Evolutionary conservation across 1,140 invertebrate genomes (phyloP), one percentile per base, ranked within the genome.

Genomic region (Bombyx mandarina): DNA sequence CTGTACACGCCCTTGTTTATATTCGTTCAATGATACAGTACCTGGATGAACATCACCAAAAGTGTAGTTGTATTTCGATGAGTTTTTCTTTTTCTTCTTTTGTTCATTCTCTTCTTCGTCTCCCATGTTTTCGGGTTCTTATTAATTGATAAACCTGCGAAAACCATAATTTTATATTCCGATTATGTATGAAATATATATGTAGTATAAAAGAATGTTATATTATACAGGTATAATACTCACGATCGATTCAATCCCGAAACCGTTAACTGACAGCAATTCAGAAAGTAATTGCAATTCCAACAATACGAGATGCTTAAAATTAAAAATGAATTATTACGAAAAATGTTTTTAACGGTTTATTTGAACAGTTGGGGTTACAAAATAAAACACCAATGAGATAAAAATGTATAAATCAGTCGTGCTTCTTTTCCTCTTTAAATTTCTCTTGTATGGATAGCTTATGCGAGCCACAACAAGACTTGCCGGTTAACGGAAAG

Each of bases 371-470:
- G 58, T 71, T 63, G 35, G 65, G 77, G 79, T 84, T 84, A 86
- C 81, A 82, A 84, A 86, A 81, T 86, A 84, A 86, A 84, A 82
- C 63, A 67, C 79, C 71, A 77, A 76, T 73, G 61, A 54, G 53
- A 58, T 61, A 57, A 47, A 47, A 35, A 35, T 35, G 26, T 35
- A 35, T 35, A 35, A 35, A 35, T 35, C 26, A 35, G 2, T 35
- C 26, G 54, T 61, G 60, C 18, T 75, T 68, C 7, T 75, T 67
- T 12, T 72, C 67, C 47, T 80, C 66, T 57, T 79, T 77, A 45
- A 57, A 82, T 56, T 86, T 82, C 43, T 83, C 77, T 58, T 83
- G 79, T 42, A 83, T 75, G 18, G 74, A 69, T 65, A 83, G 45
- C 60, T 84, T 84, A 52, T 86, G 83, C 4, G 73, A 54, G 18